A percentile compares a stretch with the other conserved stretches of the same genome.
Evolutionary conservation across 2,888 invertebrate species (phyloP).

Genomic region (Ptychoptera albimana): DNA sequence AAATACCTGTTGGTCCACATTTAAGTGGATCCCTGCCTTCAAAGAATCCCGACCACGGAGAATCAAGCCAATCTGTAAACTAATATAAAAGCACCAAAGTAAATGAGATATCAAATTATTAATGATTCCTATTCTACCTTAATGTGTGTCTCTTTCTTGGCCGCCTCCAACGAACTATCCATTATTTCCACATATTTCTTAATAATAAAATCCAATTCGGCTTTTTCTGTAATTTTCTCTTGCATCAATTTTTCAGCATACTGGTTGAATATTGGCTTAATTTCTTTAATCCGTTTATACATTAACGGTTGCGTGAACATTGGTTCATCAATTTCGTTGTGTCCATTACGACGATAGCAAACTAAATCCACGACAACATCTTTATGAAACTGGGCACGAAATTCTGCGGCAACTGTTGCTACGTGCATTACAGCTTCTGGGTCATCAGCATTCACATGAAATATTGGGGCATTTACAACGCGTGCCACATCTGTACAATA

Average conservation of each 20-base stretch:
- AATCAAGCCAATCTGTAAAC: constrained; percentile 64
- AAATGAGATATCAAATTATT: neutral
- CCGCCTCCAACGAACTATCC: constrained; percentile 49
- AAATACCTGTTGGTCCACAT: constrained; percentile 46
- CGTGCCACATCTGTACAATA: constrained; percentile 86
- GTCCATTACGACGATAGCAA: constrained; percentile 74
- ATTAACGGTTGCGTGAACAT: constrained; percentile 90
- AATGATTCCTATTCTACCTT: constrained; percentile 21
- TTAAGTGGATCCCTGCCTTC: constrained; percentile 42
- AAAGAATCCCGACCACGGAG: constrained; percentile 54
- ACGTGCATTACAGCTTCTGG: constrained; percentile 86
- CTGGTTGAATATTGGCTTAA: constrained; percentile 42
- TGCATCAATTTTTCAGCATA: constrained; percentile 57
- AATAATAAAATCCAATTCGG: constrained; percentile 41
- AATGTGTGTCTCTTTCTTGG: constrained; percentile 49
- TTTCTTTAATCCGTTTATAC: constrained; percentile 66
- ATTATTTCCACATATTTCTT: constrained; percentile 33
- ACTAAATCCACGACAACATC: constrained; percentile 75
- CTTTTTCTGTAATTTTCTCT: constrained; percentile 53
- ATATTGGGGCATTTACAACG: constrained; percentile 80
- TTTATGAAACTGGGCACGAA: constrained; percentile 71
- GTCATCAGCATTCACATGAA: constrained; percentile 91
- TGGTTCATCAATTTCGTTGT: constrained; percentile 90
- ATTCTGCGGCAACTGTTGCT: constrained; percentile 81
- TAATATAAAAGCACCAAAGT: constrained; percentile 8